Evolutionary conservation across 2,113 vertebrate species (phyloP).

Genomic region (Polyodon spathula): DNA sequence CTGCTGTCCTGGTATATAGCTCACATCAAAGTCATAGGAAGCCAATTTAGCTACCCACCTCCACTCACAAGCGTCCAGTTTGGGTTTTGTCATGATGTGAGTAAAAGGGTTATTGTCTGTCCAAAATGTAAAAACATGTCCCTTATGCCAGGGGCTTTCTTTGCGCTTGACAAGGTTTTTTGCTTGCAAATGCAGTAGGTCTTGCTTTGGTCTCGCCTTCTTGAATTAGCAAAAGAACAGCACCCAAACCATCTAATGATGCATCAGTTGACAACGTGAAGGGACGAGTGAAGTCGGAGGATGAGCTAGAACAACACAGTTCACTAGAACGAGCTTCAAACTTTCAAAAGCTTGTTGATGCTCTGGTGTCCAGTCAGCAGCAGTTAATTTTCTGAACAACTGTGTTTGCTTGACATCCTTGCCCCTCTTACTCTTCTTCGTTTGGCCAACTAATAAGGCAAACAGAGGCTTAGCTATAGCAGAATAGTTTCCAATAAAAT

Average conservation of each 20-base stretch:
- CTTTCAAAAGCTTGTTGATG: background rate
- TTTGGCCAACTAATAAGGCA: background rate
- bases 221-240: background rate
- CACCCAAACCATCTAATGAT: background rate
- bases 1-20: background rate
- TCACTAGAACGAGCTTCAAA: background rate
- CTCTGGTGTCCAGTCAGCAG: background rate
- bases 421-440: background rate
- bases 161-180: background rate
- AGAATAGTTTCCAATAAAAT: conserved; percentile 1
- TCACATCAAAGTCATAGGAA: background rate
- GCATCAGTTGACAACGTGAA: background rate
- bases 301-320: background rate
- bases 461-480: conserved; percentile 8
- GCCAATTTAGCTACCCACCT: background rate
- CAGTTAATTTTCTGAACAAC: background rate
- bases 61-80: background rate
- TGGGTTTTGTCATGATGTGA: background rate
- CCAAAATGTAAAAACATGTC: background rate
- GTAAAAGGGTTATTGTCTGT: background rate
- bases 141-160: background rate
- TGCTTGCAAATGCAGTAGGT: background rate
- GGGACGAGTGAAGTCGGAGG: background rate
- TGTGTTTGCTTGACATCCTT: background rate
- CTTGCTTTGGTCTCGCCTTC: background rate